Evolutionary conservation across 2,113 vertebrate genomes (phyloP), one percentile per base, ranked within the genome.

Genomic region (Hippocampus barbouri): DNA sequence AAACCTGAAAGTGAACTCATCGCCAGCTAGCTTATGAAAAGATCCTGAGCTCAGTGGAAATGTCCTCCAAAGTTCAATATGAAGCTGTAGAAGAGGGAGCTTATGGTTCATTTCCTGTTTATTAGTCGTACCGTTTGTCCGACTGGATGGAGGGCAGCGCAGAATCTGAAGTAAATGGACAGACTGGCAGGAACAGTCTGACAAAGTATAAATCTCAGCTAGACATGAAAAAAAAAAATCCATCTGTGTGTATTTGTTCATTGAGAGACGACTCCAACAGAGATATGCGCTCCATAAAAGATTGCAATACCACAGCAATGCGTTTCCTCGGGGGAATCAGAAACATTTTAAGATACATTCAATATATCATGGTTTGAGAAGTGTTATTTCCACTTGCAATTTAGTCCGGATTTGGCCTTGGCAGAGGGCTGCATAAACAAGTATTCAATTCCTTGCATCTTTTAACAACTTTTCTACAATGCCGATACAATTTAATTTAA

Each of bases 31-130:
- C 10, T 56, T 56, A 23, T 23, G 8, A 23, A 56, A 11, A 56
- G 53, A 23, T n/a, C 10, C 34, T 40, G 3, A 40, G 61, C 18
- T 63, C 3, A n/a, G 34, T 23, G 21, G 21, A 21, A 23, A 56
- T 56, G 8, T 56, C 9, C 21, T 56, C 21, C 9, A 56, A 56
- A 56, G 34, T n/a, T 63, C 20, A 21, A 63, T 63, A 11, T 40
- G 9, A 38, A 63, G 34, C 34, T 63, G 34, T 38, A 63, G 18
- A n/a, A 20, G 34, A 63, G 8, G 61, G 34, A 20, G 4, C 34
- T 63, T 40, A 63, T 41, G 61, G 18, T 63, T 63, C 34, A 41
- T 40, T 63, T 63, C 61, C 61, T 41, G 61, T 41, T 63, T 21
- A 63, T 20, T 30, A n/a, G 34, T 11, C 21, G 59, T 61, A 15